These are phyloP conservation scores for Pogonocichla stellata DNA, from an alignment of 2,113 vertebrate species.

Conservation along the genomic window DNA sequence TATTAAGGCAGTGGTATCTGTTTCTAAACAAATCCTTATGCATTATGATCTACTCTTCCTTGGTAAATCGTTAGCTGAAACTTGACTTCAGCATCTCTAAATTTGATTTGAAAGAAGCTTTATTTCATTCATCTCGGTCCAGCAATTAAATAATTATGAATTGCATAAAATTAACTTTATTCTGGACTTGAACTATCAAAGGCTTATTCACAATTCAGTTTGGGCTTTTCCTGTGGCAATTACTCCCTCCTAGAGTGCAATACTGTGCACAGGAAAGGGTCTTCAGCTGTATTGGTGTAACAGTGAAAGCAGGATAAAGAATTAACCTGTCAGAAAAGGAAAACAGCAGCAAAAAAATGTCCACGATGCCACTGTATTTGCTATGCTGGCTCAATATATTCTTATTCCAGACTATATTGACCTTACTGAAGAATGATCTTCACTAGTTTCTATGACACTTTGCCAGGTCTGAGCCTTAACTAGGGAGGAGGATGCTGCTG, in stretches of 20 bases:
- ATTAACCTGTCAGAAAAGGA: constrained; percentile 29
- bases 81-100: not conserved
- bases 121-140: not conserved
- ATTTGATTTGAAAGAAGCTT: not conserved
- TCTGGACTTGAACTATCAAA: not conserved
- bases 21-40: not conserved
- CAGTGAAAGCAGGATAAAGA: constrained; percentile 3
- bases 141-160: not conserved
- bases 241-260: not conserved
- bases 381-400: constrained; percentile 24
- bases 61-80: not conserved
- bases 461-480: not conserved
- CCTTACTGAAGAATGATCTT: constrained; percentile 42
- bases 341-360: constrained; percentile 34
- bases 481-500: not conserved
- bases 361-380: not conserved
- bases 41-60: not conserved
- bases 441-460: not conserved
- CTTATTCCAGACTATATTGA: constrained; percentile 15
- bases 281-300: not conserved
- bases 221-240: not conserved
- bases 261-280: not conserved
- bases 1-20: not conserved
- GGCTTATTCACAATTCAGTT: not conserved
- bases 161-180: not conserved